These are phyloP conservation scores for Dipodomys stephensi DNA, from an alignment of 2,113 vertebrate species.

Conservation along the genomic window DNA sequence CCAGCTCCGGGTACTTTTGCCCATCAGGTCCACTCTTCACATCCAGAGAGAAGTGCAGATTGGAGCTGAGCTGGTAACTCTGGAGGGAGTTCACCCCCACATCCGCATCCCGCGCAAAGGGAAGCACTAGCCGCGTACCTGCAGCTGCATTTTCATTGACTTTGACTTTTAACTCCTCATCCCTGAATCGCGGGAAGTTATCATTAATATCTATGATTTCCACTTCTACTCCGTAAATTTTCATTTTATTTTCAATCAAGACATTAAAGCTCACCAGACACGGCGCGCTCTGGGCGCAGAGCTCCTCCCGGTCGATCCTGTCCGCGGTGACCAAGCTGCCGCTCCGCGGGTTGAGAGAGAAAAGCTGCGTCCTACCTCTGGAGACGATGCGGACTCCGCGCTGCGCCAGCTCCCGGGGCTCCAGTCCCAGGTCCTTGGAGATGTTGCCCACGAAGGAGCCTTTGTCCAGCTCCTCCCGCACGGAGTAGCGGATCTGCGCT, in stretches of 20 bases:
- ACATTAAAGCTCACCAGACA: conserved; percentile 85
- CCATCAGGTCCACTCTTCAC: conserved; percentile 86
- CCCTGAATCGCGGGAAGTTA: conserved; percentile 90
- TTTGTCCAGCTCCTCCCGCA: conserved; percentile 85
- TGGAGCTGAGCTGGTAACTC: conserved; percentile 87
- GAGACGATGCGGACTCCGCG: conserved; percentile 83
- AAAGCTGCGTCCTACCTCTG: conserved; percentile 79
- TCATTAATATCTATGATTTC: conserved; percentile 92
- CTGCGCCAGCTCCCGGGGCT: conserved; percentile 75
- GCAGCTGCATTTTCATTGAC: conserved; percentile 87
- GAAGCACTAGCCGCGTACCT: conserved; percentile 87
- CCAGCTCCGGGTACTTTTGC: conserved; percentile 87
- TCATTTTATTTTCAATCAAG: conserved; percentile 84
- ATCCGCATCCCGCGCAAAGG: conserved; percentile 89
- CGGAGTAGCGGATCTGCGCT: conserved; percentile 83
- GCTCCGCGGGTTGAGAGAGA: conserved; percentile 78
- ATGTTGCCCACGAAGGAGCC: conserved; percentile 86
- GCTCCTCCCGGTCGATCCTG: conserved; percentile 83
- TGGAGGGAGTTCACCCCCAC: conserved; percentile 87
- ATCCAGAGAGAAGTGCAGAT: conserved; percentile 88
- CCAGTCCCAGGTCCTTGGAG: conserved; percentile 82
- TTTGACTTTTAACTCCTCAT: conserved; percentile 87
- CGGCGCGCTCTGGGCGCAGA: conserved; percentile 78
- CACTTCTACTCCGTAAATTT: conserved; percentile 85
- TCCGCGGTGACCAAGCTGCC: conserved; percentile 82